Conservation (phyloP, 1,140 invertebrate genomes). For the Cydia amplana region DNA sequence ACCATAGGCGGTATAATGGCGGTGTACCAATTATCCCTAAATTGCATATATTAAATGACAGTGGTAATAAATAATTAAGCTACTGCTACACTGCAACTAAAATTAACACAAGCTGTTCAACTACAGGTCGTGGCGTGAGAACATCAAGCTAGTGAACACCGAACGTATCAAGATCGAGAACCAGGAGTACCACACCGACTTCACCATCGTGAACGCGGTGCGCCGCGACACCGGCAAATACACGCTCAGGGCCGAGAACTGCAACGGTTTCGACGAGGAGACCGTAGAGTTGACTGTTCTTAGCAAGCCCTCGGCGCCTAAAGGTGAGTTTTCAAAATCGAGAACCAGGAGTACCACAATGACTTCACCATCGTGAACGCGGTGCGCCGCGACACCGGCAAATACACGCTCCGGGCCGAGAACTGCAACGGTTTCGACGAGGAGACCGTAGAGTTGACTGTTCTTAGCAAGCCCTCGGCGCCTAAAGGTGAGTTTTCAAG, state of each 20-base stretch:
- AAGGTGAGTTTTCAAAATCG: conserved; percentile 95
- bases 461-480: conserved; percentile 90
- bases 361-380: conserved; percentile 92
- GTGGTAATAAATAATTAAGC: no score
- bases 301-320: conserved; percentile 90
- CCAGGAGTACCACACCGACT: conserved; percentile 94
- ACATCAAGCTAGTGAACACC: conserved; percentile 88
- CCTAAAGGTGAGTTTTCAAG: conserved; percentile 94
- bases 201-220: conserved; percentile 89
- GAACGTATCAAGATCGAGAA: conserved; percentile 95
- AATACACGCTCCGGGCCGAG: conserved; percentile 93
- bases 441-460: conserved; percentile 94
- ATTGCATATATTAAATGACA: no score
- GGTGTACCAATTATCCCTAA: no score
- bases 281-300: conserved; percentile 95
- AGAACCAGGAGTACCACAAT: conserved; percentile 94
- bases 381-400: conserved; percentile 93
- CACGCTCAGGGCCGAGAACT: conserved; percentile 93
- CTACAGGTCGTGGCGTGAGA: conserved; percentile 86
- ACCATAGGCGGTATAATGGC: no score
- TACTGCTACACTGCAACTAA: neutral
- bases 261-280: conserved; percentile 92
- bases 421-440: conserved; percentile 94
- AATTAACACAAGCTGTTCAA: conserved; percentile 15
- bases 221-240: conserved; percentile 96